phyloP scores from a whole-genome alignment of 2,888 invertebrate species.

The Caenorhabditis sp. region DNA sequence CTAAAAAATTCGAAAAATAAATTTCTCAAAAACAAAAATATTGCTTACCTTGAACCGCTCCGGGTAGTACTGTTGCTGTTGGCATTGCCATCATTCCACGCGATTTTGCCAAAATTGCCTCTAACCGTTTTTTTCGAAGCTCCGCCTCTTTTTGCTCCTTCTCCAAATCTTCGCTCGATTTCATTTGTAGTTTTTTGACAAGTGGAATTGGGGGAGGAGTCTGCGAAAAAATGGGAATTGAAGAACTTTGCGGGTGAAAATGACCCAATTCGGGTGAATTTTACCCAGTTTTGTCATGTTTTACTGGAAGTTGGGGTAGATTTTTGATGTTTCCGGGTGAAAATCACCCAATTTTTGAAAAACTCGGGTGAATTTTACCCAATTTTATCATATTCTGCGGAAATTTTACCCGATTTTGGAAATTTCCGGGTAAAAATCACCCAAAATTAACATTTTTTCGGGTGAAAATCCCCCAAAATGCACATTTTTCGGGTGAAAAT shows the following conservation, averaged over 20 bases:
- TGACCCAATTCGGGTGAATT: too few relatives aligned
- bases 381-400: too few relatives aligned
- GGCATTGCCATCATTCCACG: slow-evolving; percentile 33
- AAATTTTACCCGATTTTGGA: too few relatives aligned
- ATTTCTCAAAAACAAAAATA: not conserved
- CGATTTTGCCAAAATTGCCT: slow-evolving; percentile 33
- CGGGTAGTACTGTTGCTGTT: slow-evolving; percentile 16
- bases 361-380: too few relatives aligned
- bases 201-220: slow-evolving; percentile 15
- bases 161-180: slow-evolving; percentile 29
- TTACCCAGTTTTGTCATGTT: too few relatives aligned
- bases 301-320: too few relatives aligned
- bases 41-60: slow-evolving; percentile 15
- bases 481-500: not conserved
- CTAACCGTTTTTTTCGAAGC: slow-evolving; percentile 26
- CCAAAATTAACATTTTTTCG: too few relatives aligned
- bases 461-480: too few relatives aligned
- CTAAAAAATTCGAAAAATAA: not conserved
- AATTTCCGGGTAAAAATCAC: too few relatives aligned
- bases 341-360: too few relatives aligned
- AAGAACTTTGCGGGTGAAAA: too few relatives aligned
- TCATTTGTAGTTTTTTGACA: slow-evolving; percentile 7
- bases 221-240: not conserved
- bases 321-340: too few relatives aligned
- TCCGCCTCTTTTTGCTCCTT: slow-evolving; percentile 23